Conservation (phyloP, 2,113 vertebrate genomes). For the Excalfactoria chinensis region DNA sequence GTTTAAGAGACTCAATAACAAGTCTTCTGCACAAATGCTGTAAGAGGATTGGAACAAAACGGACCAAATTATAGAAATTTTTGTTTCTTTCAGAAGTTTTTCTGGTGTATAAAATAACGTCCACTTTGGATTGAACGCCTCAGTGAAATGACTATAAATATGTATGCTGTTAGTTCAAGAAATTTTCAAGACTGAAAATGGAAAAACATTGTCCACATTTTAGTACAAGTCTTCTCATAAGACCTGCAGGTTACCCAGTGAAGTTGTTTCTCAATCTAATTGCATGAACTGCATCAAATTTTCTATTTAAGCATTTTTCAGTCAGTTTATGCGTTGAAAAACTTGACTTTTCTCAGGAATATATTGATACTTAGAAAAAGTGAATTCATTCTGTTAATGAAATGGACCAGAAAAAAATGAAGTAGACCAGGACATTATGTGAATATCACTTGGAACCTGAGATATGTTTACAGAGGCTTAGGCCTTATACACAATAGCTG, state of each 20-base stretch:
- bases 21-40: not conserved
- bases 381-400: not conserved
- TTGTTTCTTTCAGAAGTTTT: not conserved
- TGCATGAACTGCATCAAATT: not conserved
- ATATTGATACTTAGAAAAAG: not conserved
- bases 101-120: not conserved
- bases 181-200: not conserved
- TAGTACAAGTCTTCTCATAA: not conserved
- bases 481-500: not conserved
- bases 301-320: not conserved
- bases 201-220: not conserved
- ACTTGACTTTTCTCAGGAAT: not conserved
- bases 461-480: not conserved
- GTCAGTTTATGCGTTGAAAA: not conserved
- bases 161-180: not conserved
- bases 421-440: not conserved
- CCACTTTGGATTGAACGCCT: not conserved
- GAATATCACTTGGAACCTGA: not conserved
- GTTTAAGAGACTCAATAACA: not conserved
- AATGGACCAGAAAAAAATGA: not conserved
- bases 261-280: not conserved
- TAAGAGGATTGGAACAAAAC: not conserved
- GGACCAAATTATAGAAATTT: not conserved
- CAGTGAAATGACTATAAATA: not conserved
- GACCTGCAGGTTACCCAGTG: not conserved